Evolutionary conservation across 2,888 invertebrate genomes (phyloP), one percentile per base, ranked within the genome.

Genomic region (Cynaeus angustus): DNA sequence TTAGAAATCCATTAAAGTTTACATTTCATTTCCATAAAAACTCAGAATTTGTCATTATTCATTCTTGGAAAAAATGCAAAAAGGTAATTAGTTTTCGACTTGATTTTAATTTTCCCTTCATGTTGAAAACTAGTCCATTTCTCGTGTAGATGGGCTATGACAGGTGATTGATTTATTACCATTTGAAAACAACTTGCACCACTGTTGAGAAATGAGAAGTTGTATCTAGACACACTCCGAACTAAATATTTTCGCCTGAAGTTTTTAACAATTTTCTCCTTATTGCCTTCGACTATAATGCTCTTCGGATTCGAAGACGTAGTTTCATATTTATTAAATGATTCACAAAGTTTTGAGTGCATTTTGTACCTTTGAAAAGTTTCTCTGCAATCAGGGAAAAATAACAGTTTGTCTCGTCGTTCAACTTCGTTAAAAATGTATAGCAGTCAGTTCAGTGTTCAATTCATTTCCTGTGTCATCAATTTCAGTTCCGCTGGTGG

Each of bases 121-220:
- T 7, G 28, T 10, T 13, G 43, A 16, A 65, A 41, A 61, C 55
- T 53, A 56, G 37, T 64, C 56, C 48, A 69, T 69, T 73, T 66
- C 73, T 72, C 71, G 61, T 52, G 72, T 71, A 72, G 64, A 74
- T 71, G 70, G 64, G 58, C 75, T 66, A 68, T 72, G 76, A 76
- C 75, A 76, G 70, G 53, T 77, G 77, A 77, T 77, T 77, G 77
- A 77, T 77, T 77, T 76, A 77, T 75, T 73, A 72, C 74, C 65
- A 72, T 73, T 75, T 75, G 73, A 73, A 46, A 71, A 72, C 66
- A 70, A 71, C 68, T 66, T 66, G 38, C 50, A 52, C 46, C 50
- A 52, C 45, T 66, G 58, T 53, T 53, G 52, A 52, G 67, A 67
- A 58, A 67, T 64, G 71, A 58, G 58, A 71, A 67, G 58, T 58